These are phyloP conservation scores for Spheniscus mendiculus DNA, from an alignment of 2,113 vertebrate species.

Conservation along the genomic window DNA sequence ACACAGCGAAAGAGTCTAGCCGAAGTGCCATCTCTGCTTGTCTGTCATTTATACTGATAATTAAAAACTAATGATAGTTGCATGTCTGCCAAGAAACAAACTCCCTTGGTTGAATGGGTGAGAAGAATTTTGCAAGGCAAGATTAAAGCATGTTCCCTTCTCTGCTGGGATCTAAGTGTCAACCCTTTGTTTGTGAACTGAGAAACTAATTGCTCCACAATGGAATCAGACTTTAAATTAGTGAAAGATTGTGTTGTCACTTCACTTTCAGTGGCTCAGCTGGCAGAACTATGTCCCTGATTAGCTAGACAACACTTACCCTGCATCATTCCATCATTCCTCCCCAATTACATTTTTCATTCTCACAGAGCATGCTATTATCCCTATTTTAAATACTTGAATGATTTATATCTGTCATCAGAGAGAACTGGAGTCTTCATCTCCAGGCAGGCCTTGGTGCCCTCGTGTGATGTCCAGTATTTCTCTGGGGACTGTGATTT, in stretches of 20 bases:
- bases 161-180: background rate
- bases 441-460: background rate
- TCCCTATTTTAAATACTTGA: background rate
- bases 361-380: background rate
- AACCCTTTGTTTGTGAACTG: constrained; percentile 19
- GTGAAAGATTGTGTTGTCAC: background rate
- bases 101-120: background rate
- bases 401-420: background rate
- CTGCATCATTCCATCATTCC: background rate
- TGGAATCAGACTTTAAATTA: constrained; percentile 21
- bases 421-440: background rate
- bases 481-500: background rate
- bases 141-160: background rate
- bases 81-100: constrained; percentile 19
- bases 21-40: background rate
- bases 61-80: constrained; percentile 20
- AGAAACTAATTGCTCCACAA: constrained; percentile 36
- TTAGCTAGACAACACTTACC: background rate
- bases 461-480: background rate
- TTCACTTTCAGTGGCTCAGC: background rate
- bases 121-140: constrained; percentile 18
- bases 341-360: background rate
- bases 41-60: constrained; percentile 6
- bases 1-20: background rate
- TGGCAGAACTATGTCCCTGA: background rate